Evolutionary conservation across 2,888 invertebrate species (phyloP).

Genomic region (Synergus laeviventris): DNA sequence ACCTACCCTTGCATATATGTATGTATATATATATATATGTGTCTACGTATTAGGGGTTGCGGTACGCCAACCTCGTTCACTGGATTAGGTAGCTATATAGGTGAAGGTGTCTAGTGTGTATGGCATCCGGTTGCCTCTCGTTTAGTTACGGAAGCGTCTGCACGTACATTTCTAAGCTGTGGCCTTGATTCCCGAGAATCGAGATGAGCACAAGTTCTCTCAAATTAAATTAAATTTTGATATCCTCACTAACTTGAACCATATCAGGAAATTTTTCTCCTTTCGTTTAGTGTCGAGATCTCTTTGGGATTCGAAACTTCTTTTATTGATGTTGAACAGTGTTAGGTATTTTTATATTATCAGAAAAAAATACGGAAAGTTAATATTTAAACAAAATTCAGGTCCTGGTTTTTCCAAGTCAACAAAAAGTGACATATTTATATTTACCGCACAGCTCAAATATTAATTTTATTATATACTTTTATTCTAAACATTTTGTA

Average conservation of each 20-base stretch:
- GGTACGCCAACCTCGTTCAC: constrained; percentile 55
- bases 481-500: no score
- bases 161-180: constrained; percentile 6
- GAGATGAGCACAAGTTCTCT: constrained; percentile 14
- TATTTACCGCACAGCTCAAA: no score
- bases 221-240: constrained; percentile 32
- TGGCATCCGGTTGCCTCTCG: background rate
- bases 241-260: background rate
- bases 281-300: constrained; percentile 14
- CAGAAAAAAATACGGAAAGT: background rate
- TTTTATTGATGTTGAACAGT: constrained; percentile 14
- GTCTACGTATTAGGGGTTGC: constrained; percentile 11
- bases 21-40: constrained; percentile 16
- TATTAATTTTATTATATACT: no score
- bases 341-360: background rate
- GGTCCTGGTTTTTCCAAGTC: no score
- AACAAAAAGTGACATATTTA: no score
- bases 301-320: constrained; percentile 2
- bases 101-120: constrained; percentile 32
- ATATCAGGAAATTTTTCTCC: constrained; percentile 15
- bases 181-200: constrained; percentile 28
- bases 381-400: no score
- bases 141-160: constrained; percentile 7
- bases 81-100: constrained; percentile 51
- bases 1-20: constrained; percentile 2